Percentiles rank a stretch among this genome's conserved stretches.
Conservation (phyloP, 1,140 invertebrate species). For the Ostrea edulis region DNA sequence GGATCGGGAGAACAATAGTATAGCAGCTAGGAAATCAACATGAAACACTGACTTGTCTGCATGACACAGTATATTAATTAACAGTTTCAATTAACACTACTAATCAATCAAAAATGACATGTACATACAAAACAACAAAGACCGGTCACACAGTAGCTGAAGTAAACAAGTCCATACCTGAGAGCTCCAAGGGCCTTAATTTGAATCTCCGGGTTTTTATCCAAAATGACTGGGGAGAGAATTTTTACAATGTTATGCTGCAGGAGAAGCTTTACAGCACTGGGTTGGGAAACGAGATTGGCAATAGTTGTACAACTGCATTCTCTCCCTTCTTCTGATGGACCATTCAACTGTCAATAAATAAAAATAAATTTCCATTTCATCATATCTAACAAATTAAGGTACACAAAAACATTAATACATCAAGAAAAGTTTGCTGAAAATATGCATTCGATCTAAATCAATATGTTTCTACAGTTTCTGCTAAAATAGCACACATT, state of each 20-base stretch:
- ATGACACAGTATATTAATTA: no score
- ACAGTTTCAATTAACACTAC: no score
- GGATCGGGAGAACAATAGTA: no score
- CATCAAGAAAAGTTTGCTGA: no score
- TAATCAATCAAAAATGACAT: no score
- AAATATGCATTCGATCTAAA: no score
- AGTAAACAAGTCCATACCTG: conserved; percentile 50
- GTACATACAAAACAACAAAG: background rate
- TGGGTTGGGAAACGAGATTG: conserved; percentile 60
- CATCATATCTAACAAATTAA: no score
- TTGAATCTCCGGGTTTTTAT: conserved; percentile 57
- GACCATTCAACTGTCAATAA: conserved; percentile 58
- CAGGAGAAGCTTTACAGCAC: conserved; percentile 53
- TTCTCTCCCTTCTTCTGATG: conserved; percentile 59
- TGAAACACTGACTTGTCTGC: no score
- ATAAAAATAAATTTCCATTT: conserved; percentile 4
- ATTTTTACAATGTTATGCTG: conserved; percentile 62
- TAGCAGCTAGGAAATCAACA: no score
- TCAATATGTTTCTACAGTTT: no score
- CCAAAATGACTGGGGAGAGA: conserved; percentile 60
- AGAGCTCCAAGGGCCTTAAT: conserved; percentile 63
- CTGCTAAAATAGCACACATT: no score
- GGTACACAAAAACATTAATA: no score
- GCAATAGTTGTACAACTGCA: conserved; percentile 63
- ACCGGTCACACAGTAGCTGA: background rate